phyloP scores from a whole-genome alignment of 2,113 vertebrate species.

The Martes martes region DNA sequence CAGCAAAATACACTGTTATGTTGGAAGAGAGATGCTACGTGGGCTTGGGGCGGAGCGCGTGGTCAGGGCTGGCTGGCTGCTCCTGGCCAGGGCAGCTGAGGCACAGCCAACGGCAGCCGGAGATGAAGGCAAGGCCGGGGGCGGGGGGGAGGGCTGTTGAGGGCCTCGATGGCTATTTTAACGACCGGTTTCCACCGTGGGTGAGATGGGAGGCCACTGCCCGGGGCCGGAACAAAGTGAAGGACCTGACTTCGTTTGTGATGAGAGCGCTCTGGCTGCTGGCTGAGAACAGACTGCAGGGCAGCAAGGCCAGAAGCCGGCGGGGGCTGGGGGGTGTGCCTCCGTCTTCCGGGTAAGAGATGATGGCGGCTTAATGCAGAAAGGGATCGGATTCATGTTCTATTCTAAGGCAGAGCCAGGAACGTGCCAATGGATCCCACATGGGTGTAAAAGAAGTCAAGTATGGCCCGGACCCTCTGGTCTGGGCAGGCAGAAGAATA shows the following conservation, averaged over 20 bases:
- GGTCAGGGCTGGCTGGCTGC: neutral
- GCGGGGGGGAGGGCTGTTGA: neutral
- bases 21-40: accelerated
- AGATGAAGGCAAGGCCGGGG: accelerated
- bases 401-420: neutral
- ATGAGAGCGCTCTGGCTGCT: neutral
- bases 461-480: no score
- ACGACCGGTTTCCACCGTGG: neutral
- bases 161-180: neutral
- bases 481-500: neutral
- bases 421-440: neutral
- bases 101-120: neutral
- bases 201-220: neutral
- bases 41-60: no score
- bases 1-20: neutral
- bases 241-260: neutral
- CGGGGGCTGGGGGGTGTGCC: neutral
- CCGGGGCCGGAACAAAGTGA: neutral
- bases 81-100: neutral
- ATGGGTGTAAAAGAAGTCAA: neutral
- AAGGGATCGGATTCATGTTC: neutral
- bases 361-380: accelerated
- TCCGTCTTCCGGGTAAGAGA: no score
- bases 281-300: neutral
- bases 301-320: neutral